Base-by-base conservation (phyloP, 2,113 vertebrate species). In the Limnothrissa miodon region DNA sequence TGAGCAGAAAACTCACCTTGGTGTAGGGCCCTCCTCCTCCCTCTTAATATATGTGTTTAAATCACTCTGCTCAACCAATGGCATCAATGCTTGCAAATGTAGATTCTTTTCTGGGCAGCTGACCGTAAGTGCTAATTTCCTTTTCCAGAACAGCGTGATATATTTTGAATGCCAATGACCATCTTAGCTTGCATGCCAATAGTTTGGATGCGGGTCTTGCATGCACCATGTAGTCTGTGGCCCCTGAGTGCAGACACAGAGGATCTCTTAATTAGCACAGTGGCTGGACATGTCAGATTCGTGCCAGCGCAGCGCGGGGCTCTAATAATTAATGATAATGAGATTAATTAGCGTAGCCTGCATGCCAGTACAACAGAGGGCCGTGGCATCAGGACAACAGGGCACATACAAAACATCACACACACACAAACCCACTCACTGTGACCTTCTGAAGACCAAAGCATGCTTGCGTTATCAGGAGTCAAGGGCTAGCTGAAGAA, bases 341-440 rank as follows among this genome's bases (percentile, higher is more conserved):
- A 66, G 78, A 82, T 82, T 39, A 85, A 85, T 85, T 82, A 82
- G 74, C 36, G 29, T 42, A 59, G 21, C 74, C 11, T 39, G 44
- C n/a, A 13, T 82, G 78, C 59, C 13, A 23, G 78, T 48, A 48
- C 78, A 62, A 39, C 23, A 62, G 59, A 56, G 56, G 25, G 23
- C 59, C 59, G 2, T 29, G n/a, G 59, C 59, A 29, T 62, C 59
- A 29, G 59, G 59, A 29, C 59, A 25, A 13, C 59, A 62, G 59
- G 59, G n/a, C 59, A 62, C 53, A 56, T 21, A 56, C 46, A 48
- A 11, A n/a, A 62, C 59, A 29, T n/a, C 59, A 62, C 25, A 25
- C 23, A 29, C 10, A 62, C 17, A 56, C 19, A 15, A n/a, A 13
- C 46, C 51, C 51, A 19, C 51, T 56, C 19, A 62, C 59, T 29